Evolutionary conservation across 2,797 vertebrate genomes (phyloP).

Genomic region (Zalophus californianus): DNA sequence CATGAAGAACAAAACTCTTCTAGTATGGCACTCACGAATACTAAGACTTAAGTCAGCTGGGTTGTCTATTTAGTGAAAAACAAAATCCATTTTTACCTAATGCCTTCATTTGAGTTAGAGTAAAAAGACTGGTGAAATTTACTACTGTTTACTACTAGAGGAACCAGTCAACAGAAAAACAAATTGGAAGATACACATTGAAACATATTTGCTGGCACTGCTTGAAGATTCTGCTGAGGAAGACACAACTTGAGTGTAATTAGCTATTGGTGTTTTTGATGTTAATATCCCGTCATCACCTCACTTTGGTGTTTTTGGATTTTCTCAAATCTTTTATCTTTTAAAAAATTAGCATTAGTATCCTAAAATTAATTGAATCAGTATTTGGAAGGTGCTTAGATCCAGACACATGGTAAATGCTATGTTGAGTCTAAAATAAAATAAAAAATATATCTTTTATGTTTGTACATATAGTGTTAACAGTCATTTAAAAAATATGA

Average conservation of each 20-base stretch:
- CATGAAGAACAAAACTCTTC: not conserved
- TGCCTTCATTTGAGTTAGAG: not conserved
- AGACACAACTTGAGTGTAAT: not conserved
- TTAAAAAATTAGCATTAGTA: not conserved
- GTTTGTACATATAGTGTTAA: not conserved
- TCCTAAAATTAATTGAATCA: not conserved
- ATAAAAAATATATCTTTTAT: not conserved
- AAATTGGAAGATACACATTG: not conserved
- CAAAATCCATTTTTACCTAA: not conserved
- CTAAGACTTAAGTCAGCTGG: not conserved
- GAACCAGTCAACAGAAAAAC: not conserved
- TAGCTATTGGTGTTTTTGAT: not conserved
- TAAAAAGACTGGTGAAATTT: not conserved
- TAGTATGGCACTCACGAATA: not conserved
- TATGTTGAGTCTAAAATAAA: not conserved
- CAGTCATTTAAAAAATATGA: not conserved
- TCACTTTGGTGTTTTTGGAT: slow-evolving; percentile 3
- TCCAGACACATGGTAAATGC: not conserved
- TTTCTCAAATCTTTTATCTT: slow-evolving; percentile 5
- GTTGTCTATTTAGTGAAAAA: not conserved
- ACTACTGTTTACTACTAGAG: not conserved
- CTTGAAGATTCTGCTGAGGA: not conserved
- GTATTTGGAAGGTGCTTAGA: not conserved
- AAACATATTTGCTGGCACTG: not conserved
- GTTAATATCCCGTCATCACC: not conserved